Conservation (phyloP, 2,888 invertebrate genomes). For the Andrena camellia region DNA sequence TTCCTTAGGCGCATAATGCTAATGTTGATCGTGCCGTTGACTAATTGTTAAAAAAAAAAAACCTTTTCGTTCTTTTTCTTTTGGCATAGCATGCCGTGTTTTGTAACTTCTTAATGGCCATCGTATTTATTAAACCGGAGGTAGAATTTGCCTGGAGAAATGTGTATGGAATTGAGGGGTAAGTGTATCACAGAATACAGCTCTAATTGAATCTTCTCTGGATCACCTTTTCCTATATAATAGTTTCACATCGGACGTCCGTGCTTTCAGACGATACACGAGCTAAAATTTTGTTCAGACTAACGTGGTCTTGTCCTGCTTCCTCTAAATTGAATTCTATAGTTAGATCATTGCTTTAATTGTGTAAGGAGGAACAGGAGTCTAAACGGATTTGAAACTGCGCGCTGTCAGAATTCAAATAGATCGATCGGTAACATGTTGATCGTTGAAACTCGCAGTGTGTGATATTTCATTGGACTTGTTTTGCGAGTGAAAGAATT, state of each 20-base stretch:
- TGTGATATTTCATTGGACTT: not conserved
- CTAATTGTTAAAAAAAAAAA: conserved; percentile 18
- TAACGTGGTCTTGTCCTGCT: conserved; percentile 9
- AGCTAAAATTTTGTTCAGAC: conserved; percentile 51
- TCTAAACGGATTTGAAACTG: not conserved
- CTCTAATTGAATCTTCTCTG: conserved; percentile 35
- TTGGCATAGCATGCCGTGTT: conserved; percentile 53
- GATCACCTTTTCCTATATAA: conserved; percentile 26
- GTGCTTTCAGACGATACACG: conserved; percentile 19
- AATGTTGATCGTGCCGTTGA: not conserved
- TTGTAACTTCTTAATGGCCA: conserved; percentile 34
- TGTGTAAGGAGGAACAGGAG: conserved; percentile 18
- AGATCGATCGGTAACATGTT: conserved; percentile 26
- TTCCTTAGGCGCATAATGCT: not conserved
- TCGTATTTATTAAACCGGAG: conserved; percentile 45
- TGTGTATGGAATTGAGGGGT: conserved; percentile 71
- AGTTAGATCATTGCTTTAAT: conserved; percentile 41
- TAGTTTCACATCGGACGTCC: not conserved
- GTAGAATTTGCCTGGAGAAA: conserved; percentile 64
- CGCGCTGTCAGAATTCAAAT: conserved; percentile 15
- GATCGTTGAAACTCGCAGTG: not conserved
- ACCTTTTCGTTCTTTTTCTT: conserved; percentile 36
- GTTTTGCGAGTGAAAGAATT: not conserved
- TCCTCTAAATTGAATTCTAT: conserved; percentile 4
- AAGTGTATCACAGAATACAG: conserved; percentile 70